Conservation (phyloP, 1,140 invertebrate genomes). For the Habropoda laboriosa region DNA sequence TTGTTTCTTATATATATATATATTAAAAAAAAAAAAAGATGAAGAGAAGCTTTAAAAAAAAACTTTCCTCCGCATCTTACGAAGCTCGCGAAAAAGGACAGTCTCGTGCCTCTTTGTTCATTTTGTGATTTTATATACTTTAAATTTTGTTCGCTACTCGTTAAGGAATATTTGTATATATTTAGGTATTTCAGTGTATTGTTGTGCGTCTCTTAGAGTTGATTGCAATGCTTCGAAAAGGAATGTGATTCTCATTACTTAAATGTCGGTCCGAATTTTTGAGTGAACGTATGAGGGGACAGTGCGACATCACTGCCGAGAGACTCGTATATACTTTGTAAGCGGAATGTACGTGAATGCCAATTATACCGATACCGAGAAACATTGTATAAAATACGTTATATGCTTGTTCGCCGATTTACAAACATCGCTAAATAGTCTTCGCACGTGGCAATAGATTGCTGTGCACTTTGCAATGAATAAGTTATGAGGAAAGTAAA, state of each 20-base stretch:
- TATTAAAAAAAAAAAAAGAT: neutral
- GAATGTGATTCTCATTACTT: conserved; percentile 4
- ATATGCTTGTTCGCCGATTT: conserved; percentile 36
- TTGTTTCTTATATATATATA: neutral
- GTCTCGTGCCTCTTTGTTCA: conserved; percentile 28
- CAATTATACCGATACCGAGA: conserved; percentile 24
- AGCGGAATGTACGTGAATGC: conserved; percentile 19
- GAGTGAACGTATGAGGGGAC: conserved; percentile 5
- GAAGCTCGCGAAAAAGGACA: neutral
- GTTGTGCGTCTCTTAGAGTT: conserved; percentile 28
- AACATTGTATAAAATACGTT: conserved; percentile 23
- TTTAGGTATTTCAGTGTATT: conserved; percentile 35
- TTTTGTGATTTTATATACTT: conserved; percentile 37
- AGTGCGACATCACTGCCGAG: conserved; percentile 53
- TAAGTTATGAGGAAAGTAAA: conserved; percentile 4
- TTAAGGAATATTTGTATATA: conserved; percentile 41
- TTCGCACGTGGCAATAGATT: conserved; percentile 10
- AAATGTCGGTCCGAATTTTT: neutral
- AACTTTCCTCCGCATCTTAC: neutral
- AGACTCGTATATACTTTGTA: conserved; percentile 16
- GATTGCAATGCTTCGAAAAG: conserved; percentile 2
- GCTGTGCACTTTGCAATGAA: conserved; percentile 30
- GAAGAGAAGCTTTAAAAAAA: conserved; percentile 3
- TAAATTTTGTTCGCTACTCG: conserved; percentile 24
- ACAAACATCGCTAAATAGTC: conserved; percentile 29